phyloP scores from a whole-genome alignment of 2,113 vertebrate species.

The Neotoma lepida region DNA sequence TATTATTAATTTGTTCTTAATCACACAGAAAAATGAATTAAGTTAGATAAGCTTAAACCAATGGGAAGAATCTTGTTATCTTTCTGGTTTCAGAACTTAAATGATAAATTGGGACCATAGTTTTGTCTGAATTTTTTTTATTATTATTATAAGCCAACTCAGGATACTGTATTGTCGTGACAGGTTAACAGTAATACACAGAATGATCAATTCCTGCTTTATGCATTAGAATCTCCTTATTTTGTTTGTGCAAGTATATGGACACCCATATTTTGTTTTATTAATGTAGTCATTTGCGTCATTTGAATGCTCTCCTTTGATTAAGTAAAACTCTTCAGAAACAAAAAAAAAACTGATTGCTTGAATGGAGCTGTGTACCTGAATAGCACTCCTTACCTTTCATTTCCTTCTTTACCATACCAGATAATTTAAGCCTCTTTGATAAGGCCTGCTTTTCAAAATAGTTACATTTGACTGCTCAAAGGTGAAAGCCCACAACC shows the following conservation, averaged over 20 bases:
- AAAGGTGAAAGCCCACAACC: background rate
- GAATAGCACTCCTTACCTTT: background rate
- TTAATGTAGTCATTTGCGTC: background rate
- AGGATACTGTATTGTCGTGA: background rate
- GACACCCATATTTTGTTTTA: slow-evolving; percentile 23
- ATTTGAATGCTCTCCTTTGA: background rate
- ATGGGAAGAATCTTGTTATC: background rate
- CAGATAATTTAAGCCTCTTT: background rate
- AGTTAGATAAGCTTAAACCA: background rate
- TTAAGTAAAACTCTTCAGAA: slow-evolving; percentile 23
- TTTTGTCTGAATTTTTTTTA: background rate
- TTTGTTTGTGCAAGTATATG: background rate
- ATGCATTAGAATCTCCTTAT: background rate
- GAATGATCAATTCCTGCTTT: background rate
- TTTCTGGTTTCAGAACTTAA: background rate
- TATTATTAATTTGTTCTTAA: slow-evolving; percentile 37
- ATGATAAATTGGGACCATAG: background rate
- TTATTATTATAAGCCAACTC: background rate
- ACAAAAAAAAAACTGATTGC: background rate
- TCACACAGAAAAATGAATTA: slow-evolving; percentile 25
- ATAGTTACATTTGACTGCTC: background rate
- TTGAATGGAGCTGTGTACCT: background rate
- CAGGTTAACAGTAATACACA: background rate
- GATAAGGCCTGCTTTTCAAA: background rate
- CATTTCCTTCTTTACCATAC: background rate